Base-by-base conservation (phyloP, 1,140 invertebrate species). In the Drosophila rhopaloa region DNA sequence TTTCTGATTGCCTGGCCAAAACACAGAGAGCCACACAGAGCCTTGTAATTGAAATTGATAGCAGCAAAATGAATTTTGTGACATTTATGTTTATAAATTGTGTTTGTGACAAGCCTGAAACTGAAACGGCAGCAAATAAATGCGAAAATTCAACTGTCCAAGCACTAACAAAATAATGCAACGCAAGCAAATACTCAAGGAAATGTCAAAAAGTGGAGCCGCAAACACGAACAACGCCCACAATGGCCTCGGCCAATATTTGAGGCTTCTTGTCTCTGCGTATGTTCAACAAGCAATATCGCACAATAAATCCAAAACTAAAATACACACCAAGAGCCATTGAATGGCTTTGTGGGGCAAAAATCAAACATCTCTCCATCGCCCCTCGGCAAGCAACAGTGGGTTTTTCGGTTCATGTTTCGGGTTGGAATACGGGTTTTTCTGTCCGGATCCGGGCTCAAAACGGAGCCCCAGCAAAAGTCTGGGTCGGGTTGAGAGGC, bases 21-120 rank as follows among this genome's bases (percentile, higher is more conserved):
- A 35, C 29, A 35, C 35, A 51, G 7, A 50, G 27, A 41, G 13
- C 47, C 48, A 44, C n/a, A 19, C 43, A 29, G 19, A 29, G 57
- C 44, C 61, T 71, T 67, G 68, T 86, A 89, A 86, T 89, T 86
- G 84, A 86, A 86, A 86, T 86, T 72, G 79, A 86, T 88, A 65
- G 55, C 58, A 29, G 43, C 37, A 59, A 58, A 79, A 37, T 60
- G 66, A 41, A 73, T 66, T 72, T 13, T 76, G 46, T 57, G 79
- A 63, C 74, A 82, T 82, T 82, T 82, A 78, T 82, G 61, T 78
- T 78, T 67, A 78, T 78, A 65, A 59, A 61, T 73, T 76, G 46
- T 50, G 65, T 71, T 76, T 57, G 56, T 59, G 41, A 43, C 29
- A 37, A 54, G 8, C 16, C 8, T 19, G 46, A 43, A 47, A 44